These are phyloP conservation scores for Bos taurus DNA, from an alignment of 2,113 vertebrate species.

Conservation along the genomic window ARS-UCD2.0 NC_037344.1:40554501-40555000, in stretches of 20 bases:
- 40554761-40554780: neutral
- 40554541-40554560: conserved; percentile 6
- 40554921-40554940: neutral
- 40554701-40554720: neutral
- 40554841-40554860: neutral
- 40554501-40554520: neutral
- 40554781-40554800: neutral
- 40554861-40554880: neutral
- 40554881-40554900: neutral
- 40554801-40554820: neutral
- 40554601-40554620: neutral
- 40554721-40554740: neutral
- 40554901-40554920: neutral
- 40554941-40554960: neutral
- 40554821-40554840: neutral
- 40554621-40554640: neutral
- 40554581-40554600: neutral
- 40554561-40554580: neutral
- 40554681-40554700: neutral
- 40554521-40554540: neutral
- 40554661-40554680: neutral
- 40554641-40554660: neutral
- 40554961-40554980: neutral
- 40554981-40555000: neutral
- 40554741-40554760: neutral